Evolutionary conservation across 1,140 invertebrate species (phyloP).

Genomic region (Drosophila ambigua): DNA sequence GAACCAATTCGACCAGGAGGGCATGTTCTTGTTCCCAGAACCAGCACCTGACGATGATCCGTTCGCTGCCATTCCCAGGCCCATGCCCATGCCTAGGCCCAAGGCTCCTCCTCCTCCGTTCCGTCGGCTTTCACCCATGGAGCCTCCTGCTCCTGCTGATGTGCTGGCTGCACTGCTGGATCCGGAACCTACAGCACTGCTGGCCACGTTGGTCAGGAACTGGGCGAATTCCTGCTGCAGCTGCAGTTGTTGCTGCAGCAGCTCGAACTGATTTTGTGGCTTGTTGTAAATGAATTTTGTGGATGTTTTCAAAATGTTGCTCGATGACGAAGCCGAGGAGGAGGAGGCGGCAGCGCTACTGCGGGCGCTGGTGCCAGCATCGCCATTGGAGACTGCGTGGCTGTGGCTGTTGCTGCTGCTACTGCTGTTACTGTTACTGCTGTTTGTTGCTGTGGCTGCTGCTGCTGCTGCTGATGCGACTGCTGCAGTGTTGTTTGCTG

Average conservation of each 20-base stretch:
- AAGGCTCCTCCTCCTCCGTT: slow-evolving; percentile 28
- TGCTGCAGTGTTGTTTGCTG: slow-evolving; percentile 32
- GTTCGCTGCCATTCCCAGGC: slow-evolving; percentile 1
- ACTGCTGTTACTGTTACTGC: slow-evolving; percentile 39
- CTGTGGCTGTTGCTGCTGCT: slow-evolving; percentile 32
- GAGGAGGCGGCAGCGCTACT: slow-evolving; percentile 25
- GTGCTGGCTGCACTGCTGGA: slow-evolving; percentile 17
- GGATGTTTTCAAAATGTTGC: slow-evolving; percentile 72
- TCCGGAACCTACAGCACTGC: slow-evolving; percentile 43
- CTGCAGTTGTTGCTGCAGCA: slow-evolving; percentile 76
- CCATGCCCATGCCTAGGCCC: slow-evolving; percentile 18
- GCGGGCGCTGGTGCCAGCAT: slow-evolving; percentile 6
- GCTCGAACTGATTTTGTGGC: slow-evolving; percentile 77
- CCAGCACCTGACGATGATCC: too few species aligned
- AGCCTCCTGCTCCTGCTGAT: slow-evolving; percentile 20
- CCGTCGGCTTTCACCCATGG: slow-evolving; percentile 12
- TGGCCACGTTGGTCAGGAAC: slow-evolving; percentile 78
- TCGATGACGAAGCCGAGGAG: slow-evolving; percentile 34
- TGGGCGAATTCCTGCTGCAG: slow-evolving; percentile 81
- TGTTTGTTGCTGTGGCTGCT: slow-evolving; percentile 13
- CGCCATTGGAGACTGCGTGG: slow-evolving; percentile 23
- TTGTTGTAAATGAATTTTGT: slow-evolving; percentile 81
- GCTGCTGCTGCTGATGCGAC: slow-evolving; percentile 14
- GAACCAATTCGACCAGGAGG: slow-evolving; percentile 80
- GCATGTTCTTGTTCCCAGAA: slow-evolving; percentile 46